Evolutionary conservation across 2,797 vertebrate species (phyloP), one percentile per base, ranked within the genome.

Genomic region (Sylvia borin): DNA sequence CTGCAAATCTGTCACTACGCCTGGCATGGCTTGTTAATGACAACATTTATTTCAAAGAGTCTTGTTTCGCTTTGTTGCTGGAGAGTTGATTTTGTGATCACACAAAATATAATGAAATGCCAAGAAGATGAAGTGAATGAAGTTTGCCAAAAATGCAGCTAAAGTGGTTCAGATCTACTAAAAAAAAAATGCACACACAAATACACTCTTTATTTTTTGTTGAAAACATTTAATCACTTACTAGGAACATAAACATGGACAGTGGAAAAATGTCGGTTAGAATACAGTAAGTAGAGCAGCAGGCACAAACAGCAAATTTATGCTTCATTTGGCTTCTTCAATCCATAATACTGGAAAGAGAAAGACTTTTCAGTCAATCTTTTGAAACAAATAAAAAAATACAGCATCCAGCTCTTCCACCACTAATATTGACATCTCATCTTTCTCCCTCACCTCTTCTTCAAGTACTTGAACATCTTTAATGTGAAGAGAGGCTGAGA

Each of bases 21-120:
- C 97, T 98, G 97, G 98, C 95, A 97, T 97, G 97, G 95, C 96
- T 98, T 98, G 98, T 98, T 98, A 98, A 98, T 98, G 98, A 98
- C 97, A 98, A 97, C 98, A 98, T 98, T 98, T 98, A 98, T 98
- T 98, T 98, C 97, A 97, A 97, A 98, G 97, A 97, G 95, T 94
- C 36, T 25, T 97, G 97, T 98, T 98, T 98, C 43, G 83, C 97
- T 98, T 98, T 98, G 98, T 98, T 98, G 96, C 97, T 96, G 96
- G 95, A 98, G 98, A 98, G 98, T 97, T 98, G 97, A 98, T 97
- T 98, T 97, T 98, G 97, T 97, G 97, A 98, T 98, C 64, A 90
- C 64, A 91, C 98, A 98, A 98, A 98, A 97, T 98, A 98, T 98
- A 98, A 98, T 98, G 97, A 98, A 98, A 98, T 97, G 97, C 97